These are phyloP conservation scores for Drepana falcataria DNA, from an alignment of 2,888 invertebrate species.

Conservation along the genomic window DNA sequence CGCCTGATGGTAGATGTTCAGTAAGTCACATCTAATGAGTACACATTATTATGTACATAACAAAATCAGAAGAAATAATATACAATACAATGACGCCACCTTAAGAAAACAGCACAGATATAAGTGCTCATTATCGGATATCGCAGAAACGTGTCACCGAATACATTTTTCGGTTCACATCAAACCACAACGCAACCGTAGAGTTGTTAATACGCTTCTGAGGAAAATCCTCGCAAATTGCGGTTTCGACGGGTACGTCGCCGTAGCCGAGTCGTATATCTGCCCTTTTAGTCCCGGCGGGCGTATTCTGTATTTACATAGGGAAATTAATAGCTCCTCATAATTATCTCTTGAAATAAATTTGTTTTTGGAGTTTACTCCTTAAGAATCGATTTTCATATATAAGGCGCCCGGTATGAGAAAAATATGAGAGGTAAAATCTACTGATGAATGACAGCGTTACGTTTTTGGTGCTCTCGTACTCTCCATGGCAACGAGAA, in stretches of 20 bases:
- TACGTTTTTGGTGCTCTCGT: no score
- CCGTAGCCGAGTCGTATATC: not conserved
- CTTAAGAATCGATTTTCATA: no score
- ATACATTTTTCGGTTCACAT: constrained; percentile 14
- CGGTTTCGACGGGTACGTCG: not conserved
- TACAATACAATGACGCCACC: no score
- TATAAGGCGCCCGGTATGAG: no score
- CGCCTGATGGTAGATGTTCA: no score
- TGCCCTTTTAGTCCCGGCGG: not conserved
- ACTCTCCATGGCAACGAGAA: no score
- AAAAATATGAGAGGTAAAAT: no score
- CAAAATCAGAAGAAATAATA: no score
- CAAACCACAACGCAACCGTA: not conserved
- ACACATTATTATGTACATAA: no score
- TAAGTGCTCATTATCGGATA: constrained; percentile 16
- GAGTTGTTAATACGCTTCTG: not conserved
- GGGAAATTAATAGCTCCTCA: not conserved
- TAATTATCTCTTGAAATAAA: not conserved
- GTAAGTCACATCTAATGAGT: no score
- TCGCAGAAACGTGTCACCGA: constrained; percentile 17
- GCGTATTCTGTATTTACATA: not conserved
- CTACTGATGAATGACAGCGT: no score
- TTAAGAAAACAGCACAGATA: not conserved
- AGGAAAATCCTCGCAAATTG: not conserved
- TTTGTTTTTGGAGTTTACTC: not conserved